These are phyloP conservation scores for Amphilophus citrinellus DNA, from an alignment of 2,113 vertebrate species.

Conservation along the genomic window DNA sequence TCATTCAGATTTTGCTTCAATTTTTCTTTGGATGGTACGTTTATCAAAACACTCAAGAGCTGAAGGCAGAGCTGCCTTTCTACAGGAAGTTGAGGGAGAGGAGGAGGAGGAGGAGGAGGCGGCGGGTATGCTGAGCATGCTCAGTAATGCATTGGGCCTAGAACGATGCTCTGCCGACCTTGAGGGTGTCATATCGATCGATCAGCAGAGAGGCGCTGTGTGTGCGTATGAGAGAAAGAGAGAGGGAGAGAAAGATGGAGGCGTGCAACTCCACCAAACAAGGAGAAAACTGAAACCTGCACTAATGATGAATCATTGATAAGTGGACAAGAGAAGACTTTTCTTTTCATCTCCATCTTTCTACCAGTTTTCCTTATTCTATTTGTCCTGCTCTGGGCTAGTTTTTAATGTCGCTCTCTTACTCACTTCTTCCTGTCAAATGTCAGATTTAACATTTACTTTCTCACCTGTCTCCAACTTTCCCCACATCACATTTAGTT, in stretches of 20 bases:
- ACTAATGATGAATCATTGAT: slow-evolving; percentile 90
- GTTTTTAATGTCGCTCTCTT: neutral
- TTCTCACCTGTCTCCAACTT: slow-evolving; percentile 11
- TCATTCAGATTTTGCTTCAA: slow-evolving; percentile 30
- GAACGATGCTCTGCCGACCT: slow-evolving; percentile 83
- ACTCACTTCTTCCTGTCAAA: slow-evolving; percentile 32
- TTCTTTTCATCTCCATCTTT: slow-evolving; percentile 29
- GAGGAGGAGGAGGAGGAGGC: slow-evolving; percentile 22
- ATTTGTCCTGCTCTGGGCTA: neutral
- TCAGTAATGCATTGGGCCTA: slow-evolving; percentile 37
- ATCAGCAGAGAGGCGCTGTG: slow-evolving; percentile 37
- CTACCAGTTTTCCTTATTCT: neutral
- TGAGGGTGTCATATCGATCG: slow-evolving; percentile 86
- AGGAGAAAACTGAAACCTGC: slow-evolving; percentile 84
- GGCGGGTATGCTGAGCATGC: slow-evolving; percentile 56
- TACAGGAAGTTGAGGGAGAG: slow-evolving; percentile 18
- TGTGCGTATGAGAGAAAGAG: slow-evolving; percentile 29
- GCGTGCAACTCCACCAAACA: slow-evolving; percentile 74
- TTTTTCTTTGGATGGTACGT: slow-evolving; percentile 7
- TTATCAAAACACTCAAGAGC: slow-evolving; percentile 32
- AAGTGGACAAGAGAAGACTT: slow-evolving; percentile 61
- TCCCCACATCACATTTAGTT: slow-evolving; percentile 30
- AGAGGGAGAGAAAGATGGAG: slow-evolving; percentile 43
- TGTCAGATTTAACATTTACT: slow-evolving; percentile 52
- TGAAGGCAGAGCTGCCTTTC: slow-evolving; percentile 32